Base-by-base conservation (phyloP, 2,113 vertebrate species). In the Heterocephalus glaber region DNA sequence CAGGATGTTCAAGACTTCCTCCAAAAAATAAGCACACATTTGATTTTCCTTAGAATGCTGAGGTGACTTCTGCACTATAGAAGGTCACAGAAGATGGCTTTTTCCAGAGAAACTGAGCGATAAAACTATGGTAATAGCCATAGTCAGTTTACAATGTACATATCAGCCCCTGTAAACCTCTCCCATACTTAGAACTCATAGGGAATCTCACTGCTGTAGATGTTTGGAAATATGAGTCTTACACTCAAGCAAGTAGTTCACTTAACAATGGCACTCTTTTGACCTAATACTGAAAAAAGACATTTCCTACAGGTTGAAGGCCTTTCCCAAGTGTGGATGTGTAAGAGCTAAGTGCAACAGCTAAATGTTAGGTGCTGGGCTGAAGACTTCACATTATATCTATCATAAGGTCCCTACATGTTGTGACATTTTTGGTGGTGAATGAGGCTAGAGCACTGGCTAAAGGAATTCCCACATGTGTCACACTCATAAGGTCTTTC, bases 401-500 rank as follows among this genome's bases (percentile, higher is more conserved):
- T 4, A 70, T 63, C 20, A 63, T 68, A 28, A 61, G 17, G 7
- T 47, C 33, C 35, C 80, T 89, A 60, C 8, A 26, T 12, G 6
- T 8, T 93, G 44, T 93, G 90, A 84, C 70, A 93, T 70, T 95
- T 95, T 70, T 68, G 68, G 86, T 95, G 90, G 63, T 84, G 68
- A 79, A 89, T 88, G 76, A 95, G 90, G 35, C 90, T 92, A 17
- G 92, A 94, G 24, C 85, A 77, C 0, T 94, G 95, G n/a, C 89
- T 94, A 52, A 89, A 92, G 28, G 85, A 95, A 58, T 74, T 92
- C 4, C 63, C 72, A 54, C 93, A 95, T 5, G 30, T 61, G 38
- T 83, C 68, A 47, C 93, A 92, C 19, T 93, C 63, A 7, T 91
- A 93, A 56, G 92, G 94, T 33, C 84, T 92, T 92, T 96, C 93